A percentile compares a stretch with the other conserved stretches of the same genome.
Conservation (phyloP, 2,113 vertebrate genomes). For the Nesogale talazaci region DNA sequence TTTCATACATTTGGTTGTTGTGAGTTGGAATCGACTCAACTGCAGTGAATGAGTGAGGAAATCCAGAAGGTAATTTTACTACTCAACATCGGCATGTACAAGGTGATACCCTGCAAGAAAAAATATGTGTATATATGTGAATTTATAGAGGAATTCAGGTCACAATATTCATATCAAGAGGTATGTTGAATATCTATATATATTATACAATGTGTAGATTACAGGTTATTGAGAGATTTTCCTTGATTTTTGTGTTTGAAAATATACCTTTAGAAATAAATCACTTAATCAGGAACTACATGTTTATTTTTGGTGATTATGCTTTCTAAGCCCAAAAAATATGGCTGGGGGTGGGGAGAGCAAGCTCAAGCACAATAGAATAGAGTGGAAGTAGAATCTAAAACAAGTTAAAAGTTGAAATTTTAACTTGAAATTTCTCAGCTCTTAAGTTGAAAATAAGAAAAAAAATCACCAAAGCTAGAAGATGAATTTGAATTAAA, state of each 20-base stretch:
- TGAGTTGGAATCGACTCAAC: no score
- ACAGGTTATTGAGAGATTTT: not conserved
- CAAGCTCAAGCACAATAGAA: not conserved
- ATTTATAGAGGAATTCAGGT: not conserved
- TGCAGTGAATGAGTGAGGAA: no score
- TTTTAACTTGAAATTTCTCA: not conserved
- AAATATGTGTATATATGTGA: not conserved
- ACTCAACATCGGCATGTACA: not conserved
- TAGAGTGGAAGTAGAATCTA: accelerated
- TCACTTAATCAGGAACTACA: not conserved
- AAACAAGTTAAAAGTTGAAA: not conserved
- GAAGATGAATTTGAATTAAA: not conserved
- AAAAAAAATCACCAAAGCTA: not conserved
- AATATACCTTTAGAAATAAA: not conserved
- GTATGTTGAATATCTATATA: no score
- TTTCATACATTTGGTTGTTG: no score
- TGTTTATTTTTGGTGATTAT: not conserved
- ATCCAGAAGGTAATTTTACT: not conserved
- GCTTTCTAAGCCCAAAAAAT: not conserved
- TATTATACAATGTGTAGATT: no score
- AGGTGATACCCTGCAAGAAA: accelerated
- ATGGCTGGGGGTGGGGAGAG: not conserved
- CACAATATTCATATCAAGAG: not conserved
- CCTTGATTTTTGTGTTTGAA: not conserved
- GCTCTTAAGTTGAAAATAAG: not conserved